Base-by-base conservation (phyloP, 2,888 invertebrate species). In the Achlya flavicornis region DNA sequence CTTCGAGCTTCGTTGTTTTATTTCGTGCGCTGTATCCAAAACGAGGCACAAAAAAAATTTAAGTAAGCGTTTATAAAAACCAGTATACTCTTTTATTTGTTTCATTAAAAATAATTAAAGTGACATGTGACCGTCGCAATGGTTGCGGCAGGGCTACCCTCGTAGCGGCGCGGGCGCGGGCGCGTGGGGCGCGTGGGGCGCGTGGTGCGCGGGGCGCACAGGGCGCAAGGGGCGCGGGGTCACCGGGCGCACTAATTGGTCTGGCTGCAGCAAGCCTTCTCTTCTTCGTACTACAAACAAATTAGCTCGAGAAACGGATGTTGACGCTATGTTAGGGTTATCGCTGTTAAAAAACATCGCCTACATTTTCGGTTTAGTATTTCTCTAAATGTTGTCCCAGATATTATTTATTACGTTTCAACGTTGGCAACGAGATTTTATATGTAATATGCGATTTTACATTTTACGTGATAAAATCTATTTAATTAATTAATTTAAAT, bases 291-390 rank as follows among this genome's bases (percentile, higher is more conserved):
- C 82, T 79, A 80, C 87, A 89, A 88, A 89, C 87, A 88, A 90
- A 90, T 90, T 91, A 89, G 85, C 84, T 78, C 77, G 79, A 83
- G 85, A 76, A 86, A 86, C 83, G 85, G 83, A 82, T 85, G 85
- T 81, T 77, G 79, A 72, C 71, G 76, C 69, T 71, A 67, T 62
- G 57, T 57, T 75, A 87, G 86, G 87, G 87, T 70, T 88, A 73
- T 66, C 81, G 69, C 72, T 64, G 67, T n/a, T 53, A 12, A 63
- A 64, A 71, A 62, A 62, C 58, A 63, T 63, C 67, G 62, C 62
- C 53, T 4, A 53, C 1, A 7, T 53, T 53, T 4, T 19, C 7
- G 10, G 16, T 19, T 53, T 19, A 19, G 16, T 53, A 53, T 16
- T 19, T 10, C 19, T 0, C 6, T 4, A 26, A 26, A 26, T 26